Evolutionary conservation across 2,888 invertebrate species (phyloP).

Genomic region (Amiota mariae): DNA sequence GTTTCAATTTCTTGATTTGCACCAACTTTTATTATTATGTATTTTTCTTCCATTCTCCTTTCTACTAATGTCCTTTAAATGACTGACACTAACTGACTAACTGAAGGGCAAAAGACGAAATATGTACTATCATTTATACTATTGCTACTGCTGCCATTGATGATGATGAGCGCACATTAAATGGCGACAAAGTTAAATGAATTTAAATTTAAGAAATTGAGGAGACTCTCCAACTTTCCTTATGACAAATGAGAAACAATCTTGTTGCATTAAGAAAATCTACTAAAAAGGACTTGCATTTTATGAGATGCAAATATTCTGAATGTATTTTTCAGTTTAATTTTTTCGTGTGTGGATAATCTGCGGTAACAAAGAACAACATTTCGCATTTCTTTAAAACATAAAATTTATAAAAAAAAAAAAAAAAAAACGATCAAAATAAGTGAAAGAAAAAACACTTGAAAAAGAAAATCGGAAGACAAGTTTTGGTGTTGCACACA

Average conservation of each 20-base stretch:
- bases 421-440: slow-evolving; percentile 2
- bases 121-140: not conserved
- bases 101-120: not conserved
- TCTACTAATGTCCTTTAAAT: slow-evolving; percentile 17
- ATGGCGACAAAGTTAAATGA: not conserved
- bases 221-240: not conserved
- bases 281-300: not conserved
- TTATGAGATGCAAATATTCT: not conserved
- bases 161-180: slow-evolving; percentile 10
- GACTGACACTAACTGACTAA: not conserved
- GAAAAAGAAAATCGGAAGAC: not conserved
- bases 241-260: too few relatives aligned
- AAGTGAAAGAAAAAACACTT: not conserved
- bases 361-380: slow-evolving; percentile 1
- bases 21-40: not conserved
- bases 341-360: slow-evolving; percentile 16
- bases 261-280: too few relatives aligned
- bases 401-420: not conserved
- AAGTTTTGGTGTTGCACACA: not conserved
- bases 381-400: not conserved
- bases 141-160: not conserved
- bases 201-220: not conserved
- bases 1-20: slow-evolving; percentile 25
- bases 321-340: not conserved
- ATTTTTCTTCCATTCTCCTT: too few relatives aligned